Evolutionary conservation across 2,113 vertebrate species (phyloP), one percentile per base, ranked within the genome.

Genomic region (Macrotus californicus): DNA sequence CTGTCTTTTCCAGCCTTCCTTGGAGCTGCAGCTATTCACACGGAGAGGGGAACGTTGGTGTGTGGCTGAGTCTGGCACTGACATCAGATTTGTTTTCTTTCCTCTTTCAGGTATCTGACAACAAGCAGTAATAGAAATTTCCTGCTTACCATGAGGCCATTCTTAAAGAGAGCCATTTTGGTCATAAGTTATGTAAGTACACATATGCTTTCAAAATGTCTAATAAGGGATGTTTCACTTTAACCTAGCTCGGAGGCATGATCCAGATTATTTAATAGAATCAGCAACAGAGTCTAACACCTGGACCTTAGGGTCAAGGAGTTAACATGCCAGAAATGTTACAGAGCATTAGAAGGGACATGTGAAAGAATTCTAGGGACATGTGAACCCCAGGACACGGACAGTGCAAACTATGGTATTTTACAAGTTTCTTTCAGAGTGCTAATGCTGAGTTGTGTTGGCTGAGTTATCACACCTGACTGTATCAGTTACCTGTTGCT

Each of bases 181-280:
- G 98, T 99, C 93, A 98, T 98, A 66, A 97, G 98, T 94, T 99
- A 99, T 0, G 99, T 99, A 97, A 99, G 99, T 99, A 97, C 48
- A 5, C 29, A 18, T 75, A 39, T 50, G 29, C n/a, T 43, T 81
- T 76, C 94, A 50, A 61, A 79, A 43, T 89, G 50, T 16, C 26
- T 69, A 15, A 21, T 86, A 48, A 80, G 22, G 41, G 79, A 52
- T 70, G 54, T 93, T 96, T 86, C n/a, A 48, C 24, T 93, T 56
- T 46, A 43, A 70, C 5, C 69, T 86, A 36, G 69, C 46, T 86
- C 52, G 72, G 61, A 84, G 87, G 43, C 41, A 22, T 29, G 39
- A 59, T 73, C 5, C 12, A 83, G 54, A 39, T 92, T 76, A 36
- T 72, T 91, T 79, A 76, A 22, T 13, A 87, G 72, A 88, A 77